Conservation (phyloP, 2,888 invertebrate species). For the Drosophila ezoana region DNA sequence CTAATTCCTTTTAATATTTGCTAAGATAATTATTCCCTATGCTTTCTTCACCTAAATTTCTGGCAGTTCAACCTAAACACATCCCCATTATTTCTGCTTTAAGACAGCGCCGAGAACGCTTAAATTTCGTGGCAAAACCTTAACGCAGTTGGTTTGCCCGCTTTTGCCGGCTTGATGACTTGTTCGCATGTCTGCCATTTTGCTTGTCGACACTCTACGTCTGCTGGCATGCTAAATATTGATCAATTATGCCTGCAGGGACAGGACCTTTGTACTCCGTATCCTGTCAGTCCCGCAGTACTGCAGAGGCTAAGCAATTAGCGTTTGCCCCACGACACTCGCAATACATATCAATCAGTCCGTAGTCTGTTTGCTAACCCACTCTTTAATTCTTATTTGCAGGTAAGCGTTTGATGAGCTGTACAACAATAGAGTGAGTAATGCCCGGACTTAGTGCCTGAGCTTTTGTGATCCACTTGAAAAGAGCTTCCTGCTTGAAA, state of each 20-base stretch:
- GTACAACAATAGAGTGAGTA: conserved; percentile 39
- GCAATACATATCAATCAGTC: conserved; percentile 39
- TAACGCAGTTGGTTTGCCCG: background rate
- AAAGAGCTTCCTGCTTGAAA: conserved; percentile 66
- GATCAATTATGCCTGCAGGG: conserved; percentile 62
- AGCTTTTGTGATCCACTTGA: conserved; percentile 46
- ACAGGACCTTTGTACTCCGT: conserved; percentile 1
- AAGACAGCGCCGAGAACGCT: background rate
- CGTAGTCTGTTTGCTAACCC: conserved; percentile 39
- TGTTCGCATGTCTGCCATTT: conserved; percentile 70
- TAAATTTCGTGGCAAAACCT: background rate
- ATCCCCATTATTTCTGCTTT: background rate
- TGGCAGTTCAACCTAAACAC: background rate
- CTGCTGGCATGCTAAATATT: conserved; percentile 64
- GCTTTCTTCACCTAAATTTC: background rate
- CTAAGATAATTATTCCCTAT: too few relatives aligned
- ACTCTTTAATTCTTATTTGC: conserved; percentile 40
- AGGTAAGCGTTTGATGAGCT: conserved; percentile 60
- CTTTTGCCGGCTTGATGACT: conserved; percentile 50
- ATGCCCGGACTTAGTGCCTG: conserved; percentile 21
- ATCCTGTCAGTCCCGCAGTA: background rate
- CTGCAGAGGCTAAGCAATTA: conserved; percentile 32
- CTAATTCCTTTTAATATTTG: too few relatives aligned
- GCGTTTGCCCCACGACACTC: conserved; percentile 31
- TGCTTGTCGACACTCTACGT: conserved; percentile 62